A percentile compares a stretch with the other conserved stretches of the same genome.
Conservation (phyloP, 2,888 invertebrate species). For the Orchesella flavescens region DNA sequence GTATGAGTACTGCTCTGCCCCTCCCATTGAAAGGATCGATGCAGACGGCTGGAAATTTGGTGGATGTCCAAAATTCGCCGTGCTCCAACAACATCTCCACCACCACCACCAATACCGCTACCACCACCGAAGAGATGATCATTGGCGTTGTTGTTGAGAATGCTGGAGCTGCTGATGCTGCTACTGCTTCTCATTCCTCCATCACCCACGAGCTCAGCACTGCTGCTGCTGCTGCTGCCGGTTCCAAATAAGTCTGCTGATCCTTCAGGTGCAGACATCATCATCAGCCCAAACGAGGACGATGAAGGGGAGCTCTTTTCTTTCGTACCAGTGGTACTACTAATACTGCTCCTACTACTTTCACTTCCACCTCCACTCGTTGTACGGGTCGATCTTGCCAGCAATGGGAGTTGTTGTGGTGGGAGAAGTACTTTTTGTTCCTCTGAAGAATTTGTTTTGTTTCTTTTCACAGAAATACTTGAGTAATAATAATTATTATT, state of each 20-base stretch:
- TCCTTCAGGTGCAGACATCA: slow-evolving; percentile 38
- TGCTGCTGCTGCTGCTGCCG: too few species aligned
- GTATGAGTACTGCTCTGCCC: slow-evolving; percentile 55
- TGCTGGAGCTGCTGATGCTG: slow-evolving; percentile 10
- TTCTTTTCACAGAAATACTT: too few species aligned
- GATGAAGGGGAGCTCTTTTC: slow-evolving; percentile 21
- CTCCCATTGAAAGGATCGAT: slow-evolving; percentile 66
- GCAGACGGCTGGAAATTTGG: slow-evolving; percentile 63
- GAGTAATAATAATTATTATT: too few species aligned
- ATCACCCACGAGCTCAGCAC: slow-evolving; percentile 13
- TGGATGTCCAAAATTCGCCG: slow-evolving; percentile 59
- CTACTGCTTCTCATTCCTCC: background rate
- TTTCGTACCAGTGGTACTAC: slow-evolving; percentile 8
- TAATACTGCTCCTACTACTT: background rate
- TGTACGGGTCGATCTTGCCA: slow-evolving; percentile 20
- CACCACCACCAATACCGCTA: slow-evolving; percentile 11
- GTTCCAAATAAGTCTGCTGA: background rate
- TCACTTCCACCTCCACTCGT: slow-evolving; percentile 9
- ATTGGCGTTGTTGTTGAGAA: background rate
- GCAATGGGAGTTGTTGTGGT: slow-evolving; percentile 1
- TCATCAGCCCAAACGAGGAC: slow-evolving; percentile 32
- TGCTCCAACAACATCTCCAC: slow-evolving; percentile 42
- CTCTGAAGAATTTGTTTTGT: too few species aligned
- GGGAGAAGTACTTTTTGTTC: background rate
- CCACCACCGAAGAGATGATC: background rate